Evolutionary conservation across 53 echinoderm and acorn worm genomes (phyloP), one percentile per base, ranked within the genome.

Genomic region (Mesocentrotus franciscanus): DNA sequence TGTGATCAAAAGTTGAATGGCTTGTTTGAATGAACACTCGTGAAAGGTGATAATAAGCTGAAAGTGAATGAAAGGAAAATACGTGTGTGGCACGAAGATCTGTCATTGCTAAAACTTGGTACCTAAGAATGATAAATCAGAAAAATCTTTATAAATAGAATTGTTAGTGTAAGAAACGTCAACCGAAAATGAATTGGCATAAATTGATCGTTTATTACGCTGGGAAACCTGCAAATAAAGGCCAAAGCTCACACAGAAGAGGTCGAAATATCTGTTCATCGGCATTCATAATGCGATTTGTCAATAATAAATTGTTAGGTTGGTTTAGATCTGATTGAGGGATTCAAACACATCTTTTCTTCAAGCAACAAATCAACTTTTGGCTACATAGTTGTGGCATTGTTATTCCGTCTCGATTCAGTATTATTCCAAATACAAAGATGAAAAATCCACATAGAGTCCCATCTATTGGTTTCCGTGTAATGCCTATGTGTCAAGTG

Each of bases 271-370:
- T n/a, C 87, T 57, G 58, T 87, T 87, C 57, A 87, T 58, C 58
- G 13, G n/a, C 87, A 58, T 57, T 56, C 87, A 87, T 87, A 58
- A 58, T 56, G 87, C 87, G 87, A 87, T 87, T 87, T 87, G 87
- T 87, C 87, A 87, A 58, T 58, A 87, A n/a, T n/a, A n/a, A n/a
- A 56, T 87, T 57, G 87, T 87, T 87, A 56, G 56, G 12, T 10
- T 10, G 2, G 16, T 87, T 59, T 59, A n/a, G 13, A 3, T 26
- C 12, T 27, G 59, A 57, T 87, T 26, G 57, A 87, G 84, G 24
- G 56, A 87, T 87, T 58, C n/a, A 87, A 87, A 27, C 27, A 58
- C 58, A 56, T 87, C 13, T 58, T 87, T 35, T 58, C 24, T 56
- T 87, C 10, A 26, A 29, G 58, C 29, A 58, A 57, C 22, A 84